A percentile compares a stretch with the other conserved stretches of the same genome.
Evolutionary conservation across 2,797 vertebrate genomes (phyloP).

Genomic region (Protonibea diacanthus): DNA sequence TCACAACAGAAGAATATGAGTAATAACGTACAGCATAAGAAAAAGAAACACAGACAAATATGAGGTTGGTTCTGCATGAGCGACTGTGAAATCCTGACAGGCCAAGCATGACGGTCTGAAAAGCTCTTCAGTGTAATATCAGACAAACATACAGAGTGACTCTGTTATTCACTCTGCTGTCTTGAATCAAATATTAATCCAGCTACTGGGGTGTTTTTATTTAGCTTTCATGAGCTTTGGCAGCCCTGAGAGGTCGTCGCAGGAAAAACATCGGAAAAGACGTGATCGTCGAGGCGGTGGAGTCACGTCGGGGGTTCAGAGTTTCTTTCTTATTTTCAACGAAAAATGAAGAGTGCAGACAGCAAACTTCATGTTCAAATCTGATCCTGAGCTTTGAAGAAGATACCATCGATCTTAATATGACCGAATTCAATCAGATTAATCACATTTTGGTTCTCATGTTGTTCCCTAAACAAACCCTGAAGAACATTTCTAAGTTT

Average conservation of each 20-base stretch:
- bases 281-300: neutral
- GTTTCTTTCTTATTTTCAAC: neutral
- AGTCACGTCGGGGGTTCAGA: too few relatives aligned
- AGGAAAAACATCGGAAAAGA: neutral
- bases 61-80: neutral
- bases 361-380: neutral
- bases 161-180: conserved; percentile 26
- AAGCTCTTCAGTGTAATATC: neutral
- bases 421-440: too few relatives aligned
- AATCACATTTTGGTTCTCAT: too few relatives aligned
- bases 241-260: neutral
- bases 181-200: conserved; percentile 24
- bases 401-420: too few relatives aligned
- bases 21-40: fast-evolving
- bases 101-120: neutral
- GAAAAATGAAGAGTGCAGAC: neutral
- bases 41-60: neutral
- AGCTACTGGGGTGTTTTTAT: neutral
- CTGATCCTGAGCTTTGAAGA: neutral
- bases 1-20: neutral
- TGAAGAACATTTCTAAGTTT: neutral
- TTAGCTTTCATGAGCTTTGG: neutral
- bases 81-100: conserved; percentile 15
- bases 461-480: too few relatives aligned
- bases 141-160: neutral